Evolutionary conservation across 2,113 vertebrate genomes (phyloP), one percentile per base, ranked within the genome.

Genomic region (Oplegnathus fasciatus): DNA sequence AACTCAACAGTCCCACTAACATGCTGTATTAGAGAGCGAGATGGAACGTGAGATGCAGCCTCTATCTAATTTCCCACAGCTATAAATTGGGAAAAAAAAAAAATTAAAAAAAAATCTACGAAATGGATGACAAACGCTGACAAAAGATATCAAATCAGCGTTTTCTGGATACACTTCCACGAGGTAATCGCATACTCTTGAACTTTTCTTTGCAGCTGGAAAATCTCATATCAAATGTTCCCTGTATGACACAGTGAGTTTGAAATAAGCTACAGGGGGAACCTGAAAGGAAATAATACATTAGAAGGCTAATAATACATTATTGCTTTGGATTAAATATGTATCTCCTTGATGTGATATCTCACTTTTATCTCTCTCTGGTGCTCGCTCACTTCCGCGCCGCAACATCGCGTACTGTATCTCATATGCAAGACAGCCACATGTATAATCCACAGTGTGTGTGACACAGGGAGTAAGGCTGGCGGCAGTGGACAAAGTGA

Each of bases 261-360:
- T 77, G 76, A 86, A 70, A 83, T 52, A 73, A 79, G 40, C 58
- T 77, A 28, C 78, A 54, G 54, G 37, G 42, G 28, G n/a, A 82
- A 65, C 13, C 3, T 60, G 57, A 82, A 88, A 57, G 75, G 80
- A 87, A 88, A 74, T 73, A 84, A 86, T 74, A 74, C 54, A 89
- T 80, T 50, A 81, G 78, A 83, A 68, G 48, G 42, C 55, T 82
- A 78, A 89, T 88, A 82, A 91, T 82, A 84, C 61, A 87, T 84
- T 86, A 84, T 84, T 86, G 68, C 73, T 74, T 83, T 69, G 42
- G 78, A 90, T 88, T 82, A 91, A 86, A 93, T 78, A 85, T 84
- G 65, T 30, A 86, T 91, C 57, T 76, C 64, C 67, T 72, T 75
- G 60, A 87, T 88, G 82, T 75, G 86, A 86, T 70, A 83, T 78